Evolutionary conservation across 2,113 vertebrate species (phyloP).

Genomic region (Marmota flaviventris): DNA sequence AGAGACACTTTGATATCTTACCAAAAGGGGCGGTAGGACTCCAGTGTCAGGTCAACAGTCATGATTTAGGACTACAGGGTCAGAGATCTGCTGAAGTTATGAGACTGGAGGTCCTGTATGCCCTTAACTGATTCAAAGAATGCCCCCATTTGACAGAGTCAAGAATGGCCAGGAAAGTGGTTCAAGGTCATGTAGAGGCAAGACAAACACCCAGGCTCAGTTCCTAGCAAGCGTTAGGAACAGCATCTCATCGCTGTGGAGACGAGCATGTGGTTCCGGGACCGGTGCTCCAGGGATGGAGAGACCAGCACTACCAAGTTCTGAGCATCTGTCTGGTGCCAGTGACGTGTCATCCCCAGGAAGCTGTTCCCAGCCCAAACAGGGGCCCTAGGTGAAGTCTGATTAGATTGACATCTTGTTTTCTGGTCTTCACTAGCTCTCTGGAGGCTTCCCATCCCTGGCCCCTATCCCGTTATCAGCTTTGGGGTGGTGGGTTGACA

Average conservation of each 20-base stretch:
- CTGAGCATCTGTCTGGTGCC: not conserved
- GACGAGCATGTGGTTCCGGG: not conserved
- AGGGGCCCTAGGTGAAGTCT: not conserved
- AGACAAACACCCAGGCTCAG: not conserved
- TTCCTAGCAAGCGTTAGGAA: not conserved
- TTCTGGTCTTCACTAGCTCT: conserved; percentile 55
- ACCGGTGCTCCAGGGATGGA: not conserved
- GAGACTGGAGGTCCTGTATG: too few species aligned
- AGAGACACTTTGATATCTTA: too few species aligned
- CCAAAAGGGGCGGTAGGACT: too few species aligned
- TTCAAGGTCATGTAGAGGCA: not conserved
- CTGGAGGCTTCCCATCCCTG: not conserved
- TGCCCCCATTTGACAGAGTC: not conserved
- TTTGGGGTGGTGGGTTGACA: conserved; percentile 77
- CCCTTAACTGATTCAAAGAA: too few species aligned
- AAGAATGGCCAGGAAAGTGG: not conserved
- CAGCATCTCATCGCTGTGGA: not conserved
- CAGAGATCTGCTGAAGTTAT: too few species aligned
- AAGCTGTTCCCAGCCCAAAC: not conserved
- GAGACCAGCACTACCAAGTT: not conserved
- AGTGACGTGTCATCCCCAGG: not conserved
- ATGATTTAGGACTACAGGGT: too few species aligned
- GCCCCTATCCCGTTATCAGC: conserved; percentile 81
- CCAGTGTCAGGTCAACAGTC: not conserved
- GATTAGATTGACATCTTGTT: conserved; percentile 65